Base-by-base conservation (phyloP, 2,113 vertebrate genomes). In the Lepus timidus region DNA sequence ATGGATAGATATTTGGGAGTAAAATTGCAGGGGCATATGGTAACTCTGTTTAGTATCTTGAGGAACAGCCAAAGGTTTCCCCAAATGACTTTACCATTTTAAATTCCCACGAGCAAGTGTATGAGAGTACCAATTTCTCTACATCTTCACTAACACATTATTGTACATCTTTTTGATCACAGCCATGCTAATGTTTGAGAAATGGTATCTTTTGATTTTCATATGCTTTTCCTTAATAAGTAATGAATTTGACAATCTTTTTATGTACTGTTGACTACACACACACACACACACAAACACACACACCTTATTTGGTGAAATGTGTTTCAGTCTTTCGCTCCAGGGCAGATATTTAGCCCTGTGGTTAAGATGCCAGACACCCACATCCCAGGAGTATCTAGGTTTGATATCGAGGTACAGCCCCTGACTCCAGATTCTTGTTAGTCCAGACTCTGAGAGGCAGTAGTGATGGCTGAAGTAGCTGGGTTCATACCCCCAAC, bases 31-130 rank as follows among this genome's bases (percentile, higher is more conserved):
- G 79, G 20, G 67, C 25, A 75, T 39, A 68, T 49, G 64, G 19
- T 79, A 88, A 92, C 39, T 90, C n/a, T 67, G 27, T 80, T 82
- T 89, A 88, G 14, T 62, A 71, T 74, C 83, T 52, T 90, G 6
- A 94, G 65, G 86, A 39, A 82, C 36, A 95, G 36, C 55, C 73
- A 78, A 88, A 87, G 3, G 19, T 78, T 88, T 93, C 93, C 68
- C 61, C 92, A 88, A 71, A 85, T 39, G 65, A 25, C 25, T 49
- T 6, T 55, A 80, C 39, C 6, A 71, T 90, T 88, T 92, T 39
- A 76, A 4, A 73, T 11, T 85, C 55, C 25, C 33, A 68, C 33
- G 25, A 82, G 49, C 23, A 82, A 68, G 44, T n/a, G 9, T 22
- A 82, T 70, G 44, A 62, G 9, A 6, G 1, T 80, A 87, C 23